phyloP scores from a whole-genome alignment of 2,113 vertebrate genomes.

The Chaetodon auriga region DNA sequence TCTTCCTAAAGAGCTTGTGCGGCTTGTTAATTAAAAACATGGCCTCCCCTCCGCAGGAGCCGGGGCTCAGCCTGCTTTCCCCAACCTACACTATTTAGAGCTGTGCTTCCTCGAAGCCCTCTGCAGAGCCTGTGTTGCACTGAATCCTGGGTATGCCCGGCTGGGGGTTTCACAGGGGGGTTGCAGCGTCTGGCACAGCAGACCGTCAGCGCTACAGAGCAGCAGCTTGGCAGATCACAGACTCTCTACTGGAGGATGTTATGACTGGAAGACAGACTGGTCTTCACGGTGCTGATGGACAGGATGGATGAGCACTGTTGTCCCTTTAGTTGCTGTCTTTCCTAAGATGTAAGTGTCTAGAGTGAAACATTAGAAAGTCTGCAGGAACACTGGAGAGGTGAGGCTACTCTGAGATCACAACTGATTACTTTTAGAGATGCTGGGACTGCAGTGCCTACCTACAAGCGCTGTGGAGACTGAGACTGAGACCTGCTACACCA shows the following conservation, averaged over 20 bases:
- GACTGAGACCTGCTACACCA: slow-evolving; percentile 36
- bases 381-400: slow-evolving; percentile 9
- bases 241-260: background rate
- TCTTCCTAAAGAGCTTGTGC: slow-evolving; percentile 44
- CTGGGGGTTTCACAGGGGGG: slow-evolving; percentile 54
- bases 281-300: background rate
- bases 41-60: slow-evolving; percentile 38
- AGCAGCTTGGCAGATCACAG: slow-evolving; percentile 27
- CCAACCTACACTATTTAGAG: background rate
- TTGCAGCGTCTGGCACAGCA: slow-evolving; percentile 61
- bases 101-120: slow-evolving; percentile 39
- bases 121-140: slow-evolving; percentile 57
- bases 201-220: slow-evolving; percentile 14
- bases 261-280: slow-evolving; percentile 28
- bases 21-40: slow-evolving; percentile 64
- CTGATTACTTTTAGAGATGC: background rate
- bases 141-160: slow-evolving; percentile 49
- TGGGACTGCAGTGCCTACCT: slow-evolving; percentile 16
- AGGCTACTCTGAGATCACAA: background rate
- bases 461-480: slow-evolving; percentile 4
- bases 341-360: background rate
- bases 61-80: background rate
- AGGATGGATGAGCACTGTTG: background rate
- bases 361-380: slow-evolving; percentile 25
- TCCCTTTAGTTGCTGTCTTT: background rate